These are phyloP conservation scores for Syngnathus acus DNA, from an alignment of 2,797 vertebrate genomes.

Conservation along the genomic window DNA sequence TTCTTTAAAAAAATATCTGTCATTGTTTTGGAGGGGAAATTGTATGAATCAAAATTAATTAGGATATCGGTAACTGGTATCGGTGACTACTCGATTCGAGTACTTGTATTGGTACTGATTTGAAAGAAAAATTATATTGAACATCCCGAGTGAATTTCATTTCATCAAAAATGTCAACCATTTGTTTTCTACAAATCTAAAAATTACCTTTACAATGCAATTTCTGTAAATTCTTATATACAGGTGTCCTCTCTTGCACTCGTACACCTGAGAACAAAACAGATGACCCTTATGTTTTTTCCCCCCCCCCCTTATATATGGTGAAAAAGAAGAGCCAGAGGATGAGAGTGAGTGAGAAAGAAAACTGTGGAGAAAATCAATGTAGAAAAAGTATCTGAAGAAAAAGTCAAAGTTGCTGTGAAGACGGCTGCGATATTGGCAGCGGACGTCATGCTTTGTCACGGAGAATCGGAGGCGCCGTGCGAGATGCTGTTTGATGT, in stretches of 20 bases:
- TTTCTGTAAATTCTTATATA: neutral
- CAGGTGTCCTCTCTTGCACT: neutral
- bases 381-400: constrained; percentile 36
- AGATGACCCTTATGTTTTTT: constrained; percentile 19
- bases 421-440: constrained; percentile 42
- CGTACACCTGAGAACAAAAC: neutral
- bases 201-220: neutral
- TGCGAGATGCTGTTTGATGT: constrained; percentile 45
- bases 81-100: too few species aligned
- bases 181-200: too few species aligned
- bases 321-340: constrained; percentile 19
- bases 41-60: too few species aligned
- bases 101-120: too few species aligned
- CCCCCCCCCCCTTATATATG: constrained; percentile 12
- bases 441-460: constrained; percentile 48
- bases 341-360: constrained; percentile 12
- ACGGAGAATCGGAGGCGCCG: constrained; percentile 42
- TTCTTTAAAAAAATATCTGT: too few species aligned
- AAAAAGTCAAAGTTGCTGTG: constrained; percentile 38
- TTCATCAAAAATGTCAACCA: too few species aligned
- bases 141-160: too few species aligned
- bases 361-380: constrained; percentile 36
- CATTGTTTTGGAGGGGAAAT: too few species aligned
- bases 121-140: too few species aligned
- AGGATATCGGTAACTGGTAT: too few species aligned